A percentile compares a stretch with the other conserved stretches of the same genome.
phyloP scores from a whole-genome alignment of 2,113 vertebrate genomes.

The Aegithalos caudatus region DNA sequence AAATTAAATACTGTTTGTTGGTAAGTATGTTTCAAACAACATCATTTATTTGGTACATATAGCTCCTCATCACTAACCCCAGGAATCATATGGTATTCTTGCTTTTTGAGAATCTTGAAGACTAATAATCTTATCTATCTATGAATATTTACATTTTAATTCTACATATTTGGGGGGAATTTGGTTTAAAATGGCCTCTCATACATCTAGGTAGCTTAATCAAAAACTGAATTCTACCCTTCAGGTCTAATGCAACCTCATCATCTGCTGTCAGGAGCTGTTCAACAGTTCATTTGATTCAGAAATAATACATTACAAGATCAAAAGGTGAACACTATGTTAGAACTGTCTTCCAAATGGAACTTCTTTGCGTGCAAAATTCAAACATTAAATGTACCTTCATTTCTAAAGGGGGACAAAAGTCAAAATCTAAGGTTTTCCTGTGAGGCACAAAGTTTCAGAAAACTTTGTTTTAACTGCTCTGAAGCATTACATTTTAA shows the following conservation, averaged over 20 bases:
- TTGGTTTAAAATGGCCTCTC: accelerated
- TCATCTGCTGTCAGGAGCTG: constrained; percentile 47
- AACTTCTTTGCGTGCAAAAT: constrained; percentile 39
- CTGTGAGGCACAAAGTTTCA: constrained; percentile 1
- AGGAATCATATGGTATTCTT: not conserved
- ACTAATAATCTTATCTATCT: constrained; percentile 33
- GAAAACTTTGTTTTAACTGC: constrained; percentile 12
- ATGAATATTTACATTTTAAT: constrained; percentile 44
- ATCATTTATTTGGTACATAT: not conserved
- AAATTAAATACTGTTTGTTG: constrained; percentile 20
- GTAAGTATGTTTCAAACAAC: not conserved
- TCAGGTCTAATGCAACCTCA: constrained; percentile 25
- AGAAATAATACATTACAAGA: constrained; percentile 68
- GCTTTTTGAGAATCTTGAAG: constrained; percentile 14
- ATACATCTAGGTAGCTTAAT: not conserved
- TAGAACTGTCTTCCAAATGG: constrained; percentile 37
- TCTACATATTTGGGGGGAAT: not conserved
- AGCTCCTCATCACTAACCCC: not conserved
- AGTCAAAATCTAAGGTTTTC: constrained; percentile 47
- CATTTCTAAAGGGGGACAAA: constrained; percentile 26
- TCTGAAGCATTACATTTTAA: constrained; percentile 17
- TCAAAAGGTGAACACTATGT: constrained; percentile 54
- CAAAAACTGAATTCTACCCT: not conserved
- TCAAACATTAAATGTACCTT: constrained; percentile 25
- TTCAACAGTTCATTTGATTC: constrained; percentile 61